Evolutionary conservation across 2,797 vertebrate species (phyloP), one percentile per base, ranked within the genome.

Genomic region (Sebastes melanostomus): DNA sequence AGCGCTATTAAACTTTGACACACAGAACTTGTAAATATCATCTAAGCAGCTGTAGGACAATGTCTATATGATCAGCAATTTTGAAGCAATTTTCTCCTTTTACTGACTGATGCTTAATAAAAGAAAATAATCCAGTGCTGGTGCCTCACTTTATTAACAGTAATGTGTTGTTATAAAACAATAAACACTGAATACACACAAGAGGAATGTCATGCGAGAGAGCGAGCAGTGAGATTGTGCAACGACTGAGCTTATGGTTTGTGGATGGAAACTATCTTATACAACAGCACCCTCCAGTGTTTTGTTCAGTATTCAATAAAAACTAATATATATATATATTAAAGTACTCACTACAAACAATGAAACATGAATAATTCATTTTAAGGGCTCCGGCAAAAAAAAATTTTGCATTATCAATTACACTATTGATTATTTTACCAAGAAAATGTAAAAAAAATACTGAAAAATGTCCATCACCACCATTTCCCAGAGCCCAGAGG

Each of bases 81-180:
- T 88, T 83, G 65, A 91, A 92, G 79, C 77, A 83, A 75, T 79
- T 87, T 86, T 81, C 73, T 87, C 77, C 86, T 88, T 92, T 89
- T 89, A 91, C 75, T 86, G 86, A 92, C 80, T 89, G 90, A 93
- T 82, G 88, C 93, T 90, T 91, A 94, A 94, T 94, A 94, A 94
- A 95, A 90, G 68, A 89, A 12, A 72, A 77, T 85, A 81, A 87
- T 66, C 58, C n/a, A 74, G 55, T 12, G 25, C 67, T 72, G 36
- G 72, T 78, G 14, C 46, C 62, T 88, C 46, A 32, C 55, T 89
- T 78, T 32, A 52, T 81, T 14, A 25, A 6, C 42, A 36, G 22
- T 38, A 8, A 36, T 67, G 10, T 65, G 18, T 62, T 67, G 68
- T 27, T 25, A 36, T 32, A 24, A 27, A 63, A 59, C 18, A 58